Base-by-base conservation (phyloP, 2,113 vertebrate genomes). In the Rhinolophus sinicus region DNA sequence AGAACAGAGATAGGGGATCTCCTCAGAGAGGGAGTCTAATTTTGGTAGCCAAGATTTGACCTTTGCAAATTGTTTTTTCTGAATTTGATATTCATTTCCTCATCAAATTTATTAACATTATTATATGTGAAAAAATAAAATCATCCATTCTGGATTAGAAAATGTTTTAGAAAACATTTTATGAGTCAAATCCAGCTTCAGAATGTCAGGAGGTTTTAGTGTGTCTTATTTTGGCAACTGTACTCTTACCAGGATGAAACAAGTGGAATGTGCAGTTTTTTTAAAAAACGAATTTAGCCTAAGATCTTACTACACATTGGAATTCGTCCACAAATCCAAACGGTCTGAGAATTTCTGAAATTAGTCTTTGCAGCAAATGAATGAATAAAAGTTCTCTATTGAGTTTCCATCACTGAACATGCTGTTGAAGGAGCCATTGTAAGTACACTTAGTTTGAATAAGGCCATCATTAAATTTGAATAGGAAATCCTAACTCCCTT, bases 341-440 rank as follows among this genome's bases (percentile, higher is more conserved):
- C 24, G 9, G 62, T 88, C 54, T 80, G 56, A 90, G 33, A 94
- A 88, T 93, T 84, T 95, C 80, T 93, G 58, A 97, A 94, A 90
- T 64, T 85, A 85, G 33, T 80, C 19, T 72, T 95, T 88, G 10
- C 47, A 69, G 65, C 38, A 95, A 86, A 88, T 58, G 21, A 90
- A 94, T 95, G 73, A 82, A 35, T 81, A 72, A 69, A 96, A 62
- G 24, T 85, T 80, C 8, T 19, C 8, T 58, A 18, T 26, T 52
- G 72, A n/a, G 44, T 64, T 50, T 4, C 52, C 19, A 88, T 64
- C 81, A 44, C 65, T 81, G 73, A 52, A 44, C 76, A 35, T 62
- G 54, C 28, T 70, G 19, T 60, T 52, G 12, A 67, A 93, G 44
- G 28, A 96, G 40, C 38, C 64, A 40, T 72, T 80, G 50, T 85